Conservation (phyloP, 2,797 vertebrate species). For the Platalea minor region DNA sequence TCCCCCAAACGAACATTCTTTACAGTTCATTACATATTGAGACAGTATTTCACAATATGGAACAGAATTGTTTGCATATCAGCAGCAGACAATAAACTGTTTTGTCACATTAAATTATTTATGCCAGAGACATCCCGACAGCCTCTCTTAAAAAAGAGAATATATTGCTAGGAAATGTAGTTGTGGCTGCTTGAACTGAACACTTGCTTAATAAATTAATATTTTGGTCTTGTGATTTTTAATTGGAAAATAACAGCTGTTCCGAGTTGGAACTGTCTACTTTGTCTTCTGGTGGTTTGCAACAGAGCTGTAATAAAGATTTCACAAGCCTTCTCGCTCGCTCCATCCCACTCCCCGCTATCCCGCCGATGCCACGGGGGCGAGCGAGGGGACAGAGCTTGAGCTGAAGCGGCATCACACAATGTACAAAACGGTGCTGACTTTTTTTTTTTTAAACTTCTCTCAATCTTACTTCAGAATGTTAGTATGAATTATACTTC, state of each 20-base stretch:
- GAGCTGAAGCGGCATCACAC: neutral
- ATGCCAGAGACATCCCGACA: conserved; percentile 38
- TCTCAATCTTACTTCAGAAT: neutral
- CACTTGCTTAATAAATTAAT: conserved; percentile 67
- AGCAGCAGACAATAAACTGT: conserved; percentile 61
- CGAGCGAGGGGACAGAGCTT: neutral
- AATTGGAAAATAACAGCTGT: conserved; percentile 74
- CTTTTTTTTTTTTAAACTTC: neutral
- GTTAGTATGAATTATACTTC: neutral
- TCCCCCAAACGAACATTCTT: neutral
- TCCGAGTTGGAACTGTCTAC: conserved; percentile 50
- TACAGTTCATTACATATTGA: conserved; percentile 25
- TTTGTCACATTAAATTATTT: conserved; percentile 69
- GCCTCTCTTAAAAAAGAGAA: conserved; percentile 14
- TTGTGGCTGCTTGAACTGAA: conserved; percentile 42
- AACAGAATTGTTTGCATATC: conserved; percentile 61
- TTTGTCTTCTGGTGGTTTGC: conserved; percentile 26
- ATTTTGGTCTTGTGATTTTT: conserved; percentile 69
- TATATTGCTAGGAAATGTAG: conserved; percentile 26
- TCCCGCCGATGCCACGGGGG: accelerated
- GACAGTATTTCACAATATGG: conserved; percentile 44
- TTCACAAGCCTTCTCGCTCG: neutral
- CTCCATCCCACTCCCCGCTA: neutral
- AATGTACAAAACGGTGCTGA: neutral
- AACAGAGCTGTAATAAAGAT: conserved; percentile 12